Evolutionary conservation across 2,888 invertebrate genomes (phyloP), one percentile per base, ranked within the genome.

Genomic region (Caradrina clavipalpis): DNA sequence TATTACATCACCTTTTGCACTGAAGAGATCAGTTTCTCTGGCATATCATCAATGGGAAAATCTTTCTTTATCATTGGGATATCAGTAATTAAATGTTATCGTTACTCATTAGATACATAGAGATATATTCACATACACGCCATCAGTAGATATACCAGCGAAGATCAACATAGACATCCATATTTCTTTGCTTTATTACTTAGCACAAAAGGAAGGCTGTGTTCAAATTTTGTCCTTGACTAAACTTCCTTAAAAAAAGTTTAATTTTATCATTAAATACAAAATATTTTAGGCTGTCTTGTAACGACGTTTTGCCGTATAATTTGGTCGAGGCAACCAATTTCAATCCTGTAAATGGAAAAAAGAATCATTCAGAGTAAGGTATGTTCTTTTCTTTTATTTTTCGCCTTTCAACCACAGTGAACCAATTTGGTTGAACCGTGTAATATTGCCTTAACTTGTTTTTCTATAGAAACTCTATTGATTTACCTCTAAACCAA

Each of bases 71-170:
- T 26, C 7, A 11, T 15, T n/a, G 17, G 6, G 13, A 67, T 26
- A 19, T 6, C 19, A 50, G 15, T 19, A 35, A 21, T 62, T 51
- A n/a, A 69, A 35, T 67, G 31, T 68, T 45, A 68, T 66, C 21
- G 11, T n/a, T 35, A n/a, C 4, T 22, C 17, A 19, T 22, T 35
- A 53, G 1, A 31, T 69, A 68, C 10, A 10, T 51, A n/a, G n/a
- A 42, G n/a, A 13, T 35, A 31, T 2, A 21, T 31, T n/a, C 13
- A 39, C 2, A 11, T n/a, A 13, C n/a, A 39, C 8, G 13, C 13
- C 11, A n/a, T 13, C 19, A 22, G n/a, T 8, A 17, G 50, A 50
- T 22, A 45, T 17, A 45, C 21, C 13, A 39, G 10, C 39, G 7
- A 71, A 26, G 15, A 64, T n/a, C n/a, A 35, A 64, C 65, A 15